A percentile compares a stretch with the other conserved stretches of the same genome.
Conservation (phyloP, 2,888 invertebrate genomes). For the Trissolcus brochymenae region DNA sequence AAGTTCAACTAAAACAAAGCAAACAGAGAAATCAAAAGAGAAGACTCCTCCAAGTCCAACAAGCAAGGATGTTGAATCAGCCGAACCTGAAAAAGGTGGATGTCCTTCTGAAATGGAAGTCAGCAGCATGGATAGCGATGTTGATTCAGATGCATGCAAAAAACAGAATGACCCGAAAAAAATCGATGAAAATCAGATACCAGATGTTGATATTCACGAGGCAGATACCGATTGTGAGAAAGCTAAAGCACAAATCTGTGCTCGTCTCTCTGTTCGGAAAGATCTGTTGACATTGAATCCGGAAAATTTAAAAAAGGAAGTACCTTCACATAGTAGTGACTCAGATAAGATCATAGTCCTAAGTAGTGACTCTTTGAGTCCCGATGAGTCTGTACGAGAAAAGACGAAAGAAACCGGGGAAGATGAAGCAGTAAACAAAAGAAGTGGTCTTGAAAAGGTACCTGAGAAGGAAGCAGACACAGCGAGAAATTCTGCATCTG, state of each 20-base stretch:
- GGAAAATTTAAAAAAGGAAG: background rate
- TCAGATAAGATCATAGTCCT: background rate
- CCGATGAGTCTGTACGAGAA: background rate
- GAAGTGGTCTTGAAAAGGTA: slow-evolving; percentile 7
- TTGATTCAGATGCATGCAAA: slow-evolving; percentile 15
- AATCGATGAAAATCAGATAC: no score
- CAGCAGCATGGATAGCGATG: slow-evolving; percentile 36
- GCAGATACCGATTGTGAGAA: slow-evolving; percentile 16
- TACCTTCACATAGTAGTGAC: background rate
- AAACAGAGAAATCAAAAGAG: background rate
- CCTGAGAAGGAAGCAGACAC: background rate
- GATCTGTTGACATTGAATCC: background rate
- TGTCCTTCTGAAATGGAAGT: slow-evolving; percentile 15
- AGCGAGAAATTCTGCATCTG: background rate
- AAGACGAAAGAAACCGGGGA: background rate
- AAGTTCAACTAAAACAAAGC: background rate
- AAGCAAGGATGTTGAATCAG: background rate
- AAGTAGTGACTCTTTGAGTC: background rate
- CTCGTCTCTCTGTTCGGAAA: background rate
- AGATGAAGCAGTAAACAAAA: slow-evolving; percentile 5
- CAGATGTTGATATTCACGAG: slow-evolving; percentile 7
- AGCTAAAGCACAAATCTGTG: background rate
- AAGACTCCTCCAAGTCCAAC: background rate
- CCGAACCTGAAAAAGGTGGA: background rate
- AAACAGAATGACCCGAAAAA: background rate